Evolutionary conservation across 2,113 vertebrate species (phyloP), one percentile per base, ranked within the genome.

Genomic region (Thunnus thynnus): DNA sequence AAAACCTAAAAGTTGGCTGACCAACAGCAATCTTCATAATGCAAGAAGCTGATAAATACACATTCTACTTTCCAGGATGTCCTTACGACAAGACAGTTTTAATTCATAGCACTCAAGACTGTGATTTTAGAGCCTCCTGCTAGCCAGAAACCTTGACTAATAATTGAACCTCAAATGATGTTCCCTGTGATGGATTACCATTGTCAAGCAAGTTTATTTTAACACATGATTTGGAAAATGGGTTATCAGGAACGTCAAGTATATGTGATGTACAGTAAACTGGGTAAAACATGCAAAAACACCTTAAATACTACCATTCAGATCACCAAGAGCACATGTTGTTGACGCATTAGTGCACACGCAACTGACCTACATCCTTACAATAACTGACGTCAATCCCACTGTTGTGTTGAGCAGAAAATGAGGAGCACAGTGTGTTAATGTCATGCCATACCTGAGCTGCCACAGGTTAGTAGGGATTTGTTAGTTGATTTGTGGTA

Each of bases 401-500:
- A 65, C 76, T 75, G 61, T 64, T 51, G 78, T 86, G 73, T 72
- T 44, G 67, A 60, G 82, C 75, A 78, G 84, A 78, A 66, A 67
- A 60, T 32, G 44, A 76, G 71, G 66, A 89, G 88, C 88, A 55
- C 57, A 18, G 81, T 72, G 85, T 90, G 93, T 95, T 96, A 95
- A 93, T 87, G 92, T 90, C 96, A 94, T 94, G 96, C 96, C 97
- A 83, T 98, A 98, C 97, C 97, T 98, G 97, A 97, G 95, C 90
- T 96, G 96, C 96, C 97, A 97, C 96, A 97, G 93, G 97, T 97
- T 98, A 98, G 97, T 97, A 98, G 95, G 92, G 96, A 92, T 97
- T 97, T 98, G 96, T 97, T 97, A 98, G 97, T 97, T 86, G 97
- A 96, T 97, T 97, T 98, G 95, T 96, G 96, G 94, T 97, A 96